Evolutionary conservation across 1,140 invertebrate species (phyloP), one percentile per base, ranked within the genome.

Genomic region (Drosophila gunungcola): DNA sequence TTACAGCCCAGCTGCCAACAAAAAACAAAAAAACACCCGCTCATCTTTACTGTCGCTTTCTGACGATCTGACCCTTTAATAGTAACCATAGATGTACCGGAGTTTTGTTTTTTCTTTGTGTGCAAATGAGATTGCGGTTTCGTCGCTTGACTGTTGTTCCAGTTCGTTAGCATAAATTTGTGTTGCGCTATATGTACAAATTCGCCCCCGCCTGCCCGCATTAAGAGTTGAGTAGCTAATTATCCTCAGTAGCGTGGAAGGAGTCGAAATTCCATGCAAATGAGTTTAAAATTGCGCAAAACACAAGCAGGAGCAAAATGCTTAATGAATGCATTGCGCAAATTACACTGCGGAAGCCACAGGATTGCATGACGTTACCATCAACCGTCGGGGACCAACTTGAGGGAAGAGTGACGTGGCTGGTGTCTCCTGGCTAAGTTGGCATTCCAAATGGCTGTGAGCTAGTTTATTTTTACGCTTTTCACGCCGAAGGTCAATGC

Each of bases 271-370:
- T 46, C 64, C 62, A 81, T 78, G 73, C 73, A 82, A 81, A 82
- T 82, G 58, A 65, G 78, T 61, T 72, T 46, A 61, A 78, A 80
- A 72, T 65, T 80, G 54, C 27, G 45, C 65, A 38, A 32, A 43
- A 51, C 9, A 4, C 49, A 32, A 70, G 67, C 27, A 39, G 36
- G 32, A 52, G 58, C 43, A 62, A 63, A 51, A 43, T 45, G 41
- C 74, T 57, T 82, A 82, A 82, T 82, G 68, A 83, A 78, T 73
- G 79, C 79, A 81, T 49, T 78, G 61, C 73, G 67, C 67, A 61
- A 81, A 80, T 55, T 63, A 63, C 39, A 61, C 61, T 65, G 41
- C 62, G 69, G 52, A 49, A 58, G 45, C 58, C 54, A 38, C 68
- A 54, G 54, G 60, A 69, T 80, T 70, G 78, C 62, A 41, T 76